Evolutionary conservation across 2,797 vertebrate genomes (phyloP).

Genomic region (Poliocrania exsul): DNA sequence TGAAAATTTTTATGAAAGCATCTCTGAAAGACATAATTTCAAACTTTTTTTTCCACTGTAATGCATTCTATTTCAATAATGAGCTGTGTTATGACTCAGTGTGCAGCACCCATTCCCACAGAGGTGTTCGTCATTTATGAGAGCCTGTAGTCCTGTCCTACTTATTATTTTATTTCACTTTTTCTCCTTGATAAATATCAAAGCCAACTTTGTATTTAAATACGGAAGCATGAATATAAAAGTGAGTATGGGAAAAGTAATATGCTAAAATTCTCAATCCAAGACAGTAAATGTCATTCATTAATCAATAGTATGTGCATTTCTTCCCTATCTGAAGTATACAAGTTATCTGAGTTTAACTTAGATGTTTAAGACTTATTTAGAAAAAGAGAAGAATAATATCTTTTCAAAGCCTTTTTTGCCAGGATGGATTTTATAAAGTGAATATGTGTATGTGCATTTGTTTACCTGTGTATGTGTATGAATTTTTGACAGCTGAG

Average conservation of each 20-base stretch:
- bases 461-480: not conserved
- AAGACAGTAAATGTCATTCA: not conserved
- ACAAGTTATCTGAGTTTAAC: not conserved
- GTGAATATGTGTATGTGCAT: accelerated
- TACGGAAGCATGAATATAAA: not conserved
- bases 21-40: not conserved
- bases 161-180: not conserved
- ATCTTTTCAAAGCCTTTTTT: not conserved
- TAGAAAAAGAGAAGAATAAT: not conserved
- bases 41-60: not conserved
- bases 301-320: not conserved
- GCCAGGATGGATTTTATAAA: not conserved
- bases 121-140: not conserved
- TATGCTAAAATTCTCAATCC: not conserved
- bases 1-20: not conserved
- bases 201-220: not conserved
- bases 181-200: not conserved
- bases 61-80: not conserved
- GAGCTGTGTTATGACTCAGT: not conserved
- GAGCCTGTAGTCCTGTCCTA: not conserved
- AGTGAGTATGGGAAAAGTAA: not conserved
- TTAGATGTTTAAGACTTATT: not conserved
- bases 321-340: not conserved
- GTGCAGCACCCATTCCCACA: not conserved
- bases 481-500: not conserved